Evolutionary conservation across 2,113 vertebrate genomes (phyloP), one percentile per base, ranked within the genome.

Genomic region (Epinephelus fuscoguttatus): DNA sequence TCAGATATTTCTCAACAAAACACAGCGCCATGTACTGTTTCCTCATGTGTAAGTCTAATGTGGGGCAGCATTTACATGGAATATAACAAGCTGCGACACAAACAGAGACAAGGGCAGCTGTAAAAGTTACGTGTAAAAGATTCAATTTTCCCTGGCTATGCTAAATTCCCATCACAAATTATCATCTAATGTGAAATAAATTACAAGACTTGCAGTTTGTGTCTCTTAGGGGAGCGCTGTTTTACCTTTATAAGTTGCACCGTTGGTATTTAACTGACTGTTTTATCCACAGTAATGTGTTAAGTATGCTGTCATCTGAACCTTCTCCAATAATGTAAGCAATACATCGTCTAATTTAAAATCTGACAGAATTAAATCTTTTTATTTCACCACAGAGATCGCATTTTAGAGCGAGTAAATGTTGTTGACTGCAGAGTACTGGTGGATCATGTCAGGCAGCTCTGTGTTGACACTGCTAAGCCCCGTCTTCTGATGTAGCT

Each of bases 361-460:
- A 74, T 45, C 33, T 17, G 17, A 21, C 4, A 57, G 21, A 59
- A 60, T 63, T 53, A 23, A 66, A 47, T 13, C 53, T 72, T 67
- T 78, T 50, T 75, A 14, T 50, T 50, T 14, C 37, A 17, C 18
- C 8, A n/a, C 19, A 47, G 45, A 60, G 70, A 55, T 7, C 11
- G 47, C 1, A 19, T 81, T 49, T 74, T 21, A 9, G 37, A 75
- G 42, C 5, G 17, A 75, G 61, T n/a, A 6, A 45, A 42, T 55
- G 68, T 30, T 86, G 79, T 92, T 81, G 67, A 56, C 61, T n/a
- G 57, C 27, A 73, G 75, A n/a, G 40, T 57, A 23, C 86, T 69
- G 84, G 83, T 90, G 91, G 89, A 81, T 88, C 60, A 9, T 77
- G 79, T 92, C 89, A 85, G 18, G 71, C 80, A 55, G 83, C 70